Evolutionary conservation across 2,113 vertebrate species (phyloP), one percentile per base, ranked within the genome.

Genomic region (Willisornis vidua): DNA sequence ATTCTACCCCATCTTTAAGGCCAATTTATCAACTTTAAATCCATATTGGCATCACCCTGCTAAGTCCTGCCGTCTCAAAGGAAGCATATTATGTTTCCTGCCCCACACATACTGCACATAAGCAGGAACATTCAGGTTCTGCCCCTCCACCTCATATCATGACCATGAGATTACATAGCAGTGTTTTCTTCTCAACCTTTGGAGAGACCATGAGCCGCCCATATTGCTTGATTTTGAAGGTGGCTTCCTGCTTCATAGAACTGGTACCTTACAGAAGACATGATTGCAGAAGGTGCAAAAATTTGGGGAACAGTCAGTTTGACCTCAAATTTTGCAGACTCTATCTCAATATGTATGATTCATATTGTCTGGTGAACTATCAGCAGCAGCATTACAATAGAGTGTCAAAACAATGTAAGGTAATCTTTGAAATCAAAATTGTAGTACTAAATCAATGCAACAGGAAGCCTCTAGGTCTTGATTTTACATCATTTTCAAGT

Each of bases 391-490:
- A 28, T 57, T 65, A 76, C 61, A 79, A 86, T 26, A 51, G 26
- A 77, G 41, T 37, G 33, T 39, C 41, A 72, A 72, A 94, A 81
- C 37, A 61, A 33, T 2, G 10, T 54, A 66, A 91, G 68, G 57
- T 84, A 73, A 86, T 68, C 81, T 88, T 52, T 78, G 49, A 89
- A 93, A 82, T 39, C 54, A 80, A 63, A 81, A 77, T 51, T 41
- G 43, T 19, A 55, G 39, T 16, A 48, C 51, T 86, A 88, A 73
- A 90, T 90, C 51, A 81, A 24, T 12, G 28, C 23, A 75, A 92
- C 73, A 89, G 35, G 57, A 95, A 80, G 29, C 19, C 57, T 91
- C 55, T 62, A 92, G 51, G 59, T 75, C 90, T 91, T 85, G 41
- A 72, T 92, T 96, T 87, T 89, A 83, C 29, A 3, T 83, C 28